Evolutionary conservation across 1,140 invertebrate genomes (phyloP).

Genomic region (Temnothorax nylanderi): DNA sequence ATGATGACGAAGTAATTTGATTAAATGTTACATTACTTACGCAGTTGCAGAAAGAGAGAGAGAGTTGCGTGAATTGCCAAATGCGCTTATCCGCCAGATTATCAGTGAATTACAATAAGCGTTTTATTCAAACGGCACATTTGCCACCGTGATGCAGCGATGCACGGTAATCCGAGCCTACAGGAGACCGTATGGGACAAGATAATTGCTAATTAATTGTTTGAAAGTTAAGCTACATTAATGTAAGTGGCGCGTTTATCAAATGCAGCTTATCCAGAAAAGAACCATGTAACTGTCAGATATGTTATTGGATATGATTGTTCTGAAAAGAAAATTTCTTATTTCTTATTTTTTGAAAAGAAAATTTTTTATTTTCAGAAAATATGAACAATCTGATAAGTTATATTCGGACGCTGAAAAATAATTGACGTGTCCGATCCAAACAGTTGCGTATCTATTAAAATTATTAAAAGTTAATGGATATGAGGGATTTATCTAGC

Average conservation of each 20-base stretch:
- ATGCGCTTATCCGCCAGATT: constrained; percentile 54
- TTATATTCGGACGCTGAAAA: neutral
- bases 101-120: constrained; percentile 60
- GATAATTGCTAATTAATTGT: neutral
- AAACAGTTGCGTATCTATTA: neutral
- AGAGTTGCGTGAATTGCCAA: constrained; percentile 56
- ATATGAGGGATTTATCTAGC: neutral
- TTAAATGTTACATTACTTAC: neutral
- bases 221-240: neutral
- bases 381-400: neutral
- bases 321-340: no score
- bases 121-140: constrained; percentile 50
- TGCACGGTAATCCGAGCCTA: neutral
- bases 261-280: neutral
- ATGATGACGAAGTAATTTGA: neutral
- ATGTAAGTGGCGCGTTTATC: neutral
- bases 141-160: neutral
- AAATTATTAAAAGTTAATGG: constrained; percentile 10
- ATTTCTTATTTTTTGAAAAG: neutral
- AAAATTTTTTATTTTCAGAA: neutral
- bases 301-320: no score
- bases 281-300: neutral
- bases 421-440: neutral
- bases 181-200: neutral
- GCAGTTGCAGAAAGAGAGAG: constrained; percentile 5